phyloP scores from a whole-genome alignment of 2,888 invertebrate genomes.

The Netelia fuscicornis region DNA sequence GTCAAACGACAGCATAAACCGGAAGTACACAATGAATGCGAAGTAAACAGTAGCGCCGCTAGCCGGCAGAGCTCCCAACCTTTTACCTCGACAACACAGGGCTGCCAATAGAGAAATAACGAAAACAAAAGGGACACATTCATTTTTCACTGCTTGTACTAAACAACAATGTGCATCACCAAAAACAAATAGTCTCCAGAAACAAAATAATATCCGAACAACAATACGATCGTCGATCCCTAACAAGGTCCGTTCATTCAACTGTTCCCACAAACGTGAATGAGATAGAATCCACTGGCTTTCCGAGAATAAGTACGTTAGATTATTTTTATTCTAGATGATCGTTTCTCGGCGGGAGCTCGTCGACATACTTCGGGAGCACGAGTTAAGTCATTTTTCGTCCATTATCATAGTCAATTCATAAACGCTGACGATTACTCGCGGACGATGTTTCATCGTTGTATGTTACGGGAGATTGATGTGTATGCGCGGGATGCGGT shows the following conservation, averaged over 20 bases:
- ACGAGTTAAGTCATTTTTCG: neutral
- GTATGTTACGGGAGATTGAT: neutral
- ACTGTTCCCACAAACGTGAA: neutral
- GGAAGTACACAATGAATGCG: slow-evolving; percentile 73
- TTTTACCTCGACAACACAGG: slow-evolving; percentile 74
- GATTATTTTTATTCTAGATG: neutral
- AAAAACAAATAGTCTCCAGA: neutral
- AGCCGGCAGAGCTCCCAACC: slow-evolving; percentile 48
- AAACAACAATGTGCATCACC: neutral
- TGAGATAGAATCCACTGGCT: neutral
- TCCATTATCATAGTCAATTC: neutral
- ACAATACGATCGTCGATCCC: too few relatives aligned
- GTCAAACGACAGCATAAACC: slow-evolving; percentile 72
- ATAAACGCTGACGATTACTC: neutral
- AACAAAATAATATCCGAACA: too few relatives aligned
- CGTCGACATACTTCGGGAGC: neutral
- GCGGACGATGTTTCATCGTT: neutral
- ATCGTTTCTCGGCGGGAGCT: neutral
- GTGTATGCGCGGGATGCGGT: neutral
- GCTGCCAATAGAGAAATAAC: slow-evolving; percentile 66
- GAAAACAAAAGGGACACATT: slow-evolving; percentile 32
- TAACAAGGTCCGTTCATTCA: neutral
- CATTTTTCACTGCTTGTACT: slow-evolving; percentile 15
- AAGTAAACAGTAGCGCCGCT: slow-evolving; percentile 67
- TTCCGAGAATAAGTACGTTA: neutral